Base-by-base conservation (phyloP, 30 jellyfish, hydroid and myxozoan species). In the Aurelia sp. region DNA sequence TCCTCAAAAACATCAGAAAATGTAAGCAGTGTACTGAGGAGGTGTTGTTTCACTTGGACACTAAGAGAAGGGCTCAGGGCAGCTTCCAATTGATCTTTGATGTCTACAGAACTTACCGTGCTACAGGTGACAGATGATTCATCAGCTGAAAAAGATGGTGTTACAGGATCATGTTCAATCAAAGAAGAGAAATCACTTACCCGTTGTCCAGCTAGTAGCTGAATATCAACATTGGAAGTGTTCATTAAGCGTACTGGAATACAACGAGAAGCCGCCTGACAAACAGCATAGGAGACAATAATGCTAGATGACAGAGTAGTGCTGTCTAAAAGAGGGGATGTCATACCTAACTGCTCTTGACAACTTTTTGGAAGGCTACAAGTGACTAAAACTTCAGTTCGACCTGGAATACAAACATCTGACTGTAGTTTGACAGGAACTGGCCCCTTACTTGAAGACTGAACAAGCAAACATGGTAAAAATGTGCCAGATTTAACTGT, bases 1-100 rank as follows among this genome's bases (percentile, higher is more conserved):
- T 66, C 69, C 3, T 66, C 91, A 81, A 81, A 81, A 30, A 81
- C 91, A 61, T 81, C 91, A 81, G 91, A 81, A 68, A 21, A 81
- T 66, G 67, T 3, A 27, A 81, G 8, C 21, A 68, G 67, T 19
- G 91, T 81, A 31, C 67, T 55, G 4, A 81, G n/a, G 17, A 67
- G 76, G 37, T 52, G n/a, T 2, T 55, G 19, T 16, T 41, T 22
- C 13, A 53, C 84, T 3, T 33, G 47, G 6, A 37, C 58, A 41
- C 66, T 50, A 18, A 81, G 76, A 16, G 53, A 35, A 0, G 76
- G 50, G 31, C 81, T 69, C n/a, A 81, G 16, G 22, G 50, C 22
- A 10, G 30, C 62, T 18, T 64, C 73, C 4, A 79, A 71, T 15
- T 64, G 74, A 3, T 22, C 23, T n/a, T 61, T 67, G 37, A 61